These are phyloP conservation scores for Colistium nudipinnis DNA, from an alignment of 2,113 vertebrate genomes.

Conservation along the genomic window DNA sequence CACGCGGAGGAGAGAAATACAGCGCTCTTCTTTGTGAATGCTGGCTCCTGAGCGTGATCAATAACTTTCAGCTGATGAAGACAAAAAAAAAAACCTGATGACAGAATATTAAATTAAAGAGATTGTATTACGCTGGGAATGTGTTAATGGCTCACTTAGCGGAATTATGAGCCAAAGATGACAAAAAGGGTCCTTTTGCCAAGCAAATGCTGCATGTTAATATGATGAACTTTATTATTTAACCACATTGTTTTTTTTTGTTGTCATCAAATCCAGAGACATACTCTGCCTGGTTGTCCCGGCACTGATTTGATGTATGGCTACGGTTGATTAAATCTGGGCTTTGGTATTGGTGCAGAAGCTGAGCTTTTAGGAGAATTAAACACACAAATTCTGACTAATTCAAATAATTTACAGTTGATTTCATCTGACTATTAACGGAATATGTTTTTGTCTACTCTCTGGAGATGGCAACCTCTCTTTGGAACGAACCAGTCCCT, in stretches of 20 bases:
- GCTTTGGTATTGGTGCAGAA: conserved; percentile 21
- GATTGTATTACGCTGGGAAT: conserved; percentile 65
- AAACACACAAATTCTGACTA: conserved; percentile 50
- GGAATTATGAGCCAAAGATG: conserved; percentile 58
- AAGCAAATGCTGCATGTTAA: conserved; percentile 48
- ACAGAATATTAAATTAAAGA: conserved; percentile 72
- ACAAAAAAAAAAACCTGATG: conserved; percentile 57
- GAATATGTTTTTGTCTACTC: neutral
- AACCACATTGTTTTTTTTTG: conserved; percentile 20
- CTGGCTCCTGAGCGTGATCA: conserved; percentile 41
- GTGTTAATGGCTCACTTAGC: conserved; percentile 65
- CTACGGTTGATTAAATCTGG: conserved; percentile 45
- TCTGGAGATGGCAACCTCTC: too few relatives aligned
- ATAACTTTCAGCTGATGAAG: conserved; percentile 70
- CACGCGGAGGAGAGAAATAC: neutral
- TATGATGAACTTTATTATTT: conserved; percentile 53
- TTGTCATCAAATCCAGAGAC: conserved; percentile 32
- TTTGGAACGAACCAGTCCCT: conserved; percentile 1
- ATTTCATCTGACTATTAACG: conserved; percentile 32
- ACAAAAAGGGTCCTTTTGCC: conserved; percentile 64
- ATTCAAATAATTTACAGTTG: conserved; percentile 39
- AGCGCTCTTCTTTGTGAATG: conserved; percentile 40
- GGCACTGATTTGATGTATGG: conserved; percentile 43
- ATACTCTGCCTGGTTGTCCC: conserved; percentile 28
- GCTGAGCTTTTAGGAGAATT: conserved; percentile 57